A percentile compares a stretch with the other conserved stretches of the same genome.
Conservation (phyloP, 1,140 invertebrate genomes). For the Cyphomyrmex costatus region DNA sequence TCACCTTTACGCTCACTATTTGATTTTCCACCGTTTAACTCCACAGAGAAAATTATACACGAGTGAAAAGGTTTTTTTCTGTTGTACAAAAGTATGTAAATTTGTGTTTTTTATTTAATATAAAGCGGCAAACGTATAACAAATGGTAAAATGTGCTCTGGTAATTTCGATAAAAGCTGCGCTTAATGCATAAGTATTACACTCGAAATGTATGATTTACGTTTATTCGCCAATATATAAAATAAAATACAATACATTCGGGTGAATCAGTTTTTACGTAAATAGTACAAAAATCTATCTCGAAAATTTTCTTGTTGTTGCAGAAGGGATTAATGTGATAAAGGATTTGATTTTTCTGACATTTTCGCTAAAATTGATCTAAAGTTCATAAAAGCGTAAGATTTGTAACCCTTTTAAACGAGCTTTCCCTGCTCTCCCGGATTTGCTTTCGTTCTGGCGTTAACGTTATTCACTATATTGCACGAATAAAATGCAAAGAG, state of each 20-base stretch:
- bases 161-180: neutral
- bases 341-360: conserved; percentile 11
- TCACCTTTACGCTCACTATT: neutral
- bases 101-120: conserved; percentile 5
- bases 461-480: conserved; percentile 18
- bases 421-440: neutral
- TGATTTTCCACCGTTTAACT: conserved; percentile 23
- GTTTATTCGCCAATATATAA: neutral
- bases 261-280: neutral
- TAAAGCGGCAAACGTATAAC: neutral
- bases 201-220: neutral
- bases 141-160: conserved; percentile 13
- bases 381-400: conserved; percentile 21
- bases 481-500: conserved; percentile 37
- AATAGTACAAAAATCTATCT: neutral
- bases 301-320: neutral
- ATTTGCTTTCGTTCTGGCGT: neutral
- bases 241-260: neutral
- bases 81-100: neutral
- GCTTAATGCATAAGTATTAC: neutral
- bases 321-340: conserved; percentile 10
- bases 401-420: conserved; percentile 3
- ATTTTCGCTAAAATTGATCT: neutral
- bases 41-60: neutral
- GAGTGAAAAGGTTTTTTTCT: neutral